Evolutionary conservation across 2,888 invertebrate species (phyloP), one percentile per base, ranked within the genome.

Genomic region (Ornithoptera alexandrae): DNA sequence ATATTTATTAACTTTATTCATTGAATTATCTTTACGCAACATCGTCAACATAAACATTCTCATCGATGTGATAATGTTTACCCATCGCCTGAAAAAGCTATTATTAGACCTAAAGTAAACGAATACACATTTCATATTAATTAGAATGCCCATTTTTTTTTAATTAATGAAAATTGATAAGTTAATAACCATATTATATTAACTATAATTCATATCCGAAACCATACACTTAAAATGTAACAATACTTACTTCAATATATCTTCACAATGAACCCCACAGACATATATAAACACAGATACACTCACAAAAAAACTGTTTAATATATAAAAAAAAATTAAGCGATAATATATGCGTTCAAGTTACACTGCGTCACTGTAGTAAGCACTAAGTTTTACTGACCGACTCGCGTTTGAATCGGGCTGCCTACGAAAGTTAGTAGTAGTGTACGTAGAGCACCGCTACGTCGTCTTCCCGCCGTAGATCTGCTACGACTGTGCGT

Each of bases 401-500:
- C 56, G 53, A 30, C 56, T 15, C 50, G 46, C 50, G 30, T 62
- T 22, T 4, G 4, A 61, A 22, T 39, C 56, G 62, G 12, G 3
- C n/a, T 10, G 62, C 22, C 56, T 65, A 65, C 61, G 65, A 65
- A 69, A 69, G 57, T 69, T 69, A 57, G 46, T 42, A 46, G 53
- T n/a, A 15, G 30, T 24, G 57, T 24, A 65, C 65, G 65, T 65
- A 56, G 61, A 15, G 39, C 18, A 0, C 39, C 62, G 70, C 62
- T 66, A 70, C 70, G 70, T 70, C 62, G 66, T 66, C 24, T 8
- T 53, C 10, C 62, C 46, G 24, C 53, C 66, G 63, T 63, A 67
- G 66, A 63, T 62, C 39, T 63, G 59, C 36, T 70, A 67, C 70
- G 62, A 70, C 70, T 70, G 66, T 62, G 62, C 69, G 70, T 69